Conservation (phyloP, 2,113 vertebrate species). For the Pelvicachromis taeniatus region DNA sequence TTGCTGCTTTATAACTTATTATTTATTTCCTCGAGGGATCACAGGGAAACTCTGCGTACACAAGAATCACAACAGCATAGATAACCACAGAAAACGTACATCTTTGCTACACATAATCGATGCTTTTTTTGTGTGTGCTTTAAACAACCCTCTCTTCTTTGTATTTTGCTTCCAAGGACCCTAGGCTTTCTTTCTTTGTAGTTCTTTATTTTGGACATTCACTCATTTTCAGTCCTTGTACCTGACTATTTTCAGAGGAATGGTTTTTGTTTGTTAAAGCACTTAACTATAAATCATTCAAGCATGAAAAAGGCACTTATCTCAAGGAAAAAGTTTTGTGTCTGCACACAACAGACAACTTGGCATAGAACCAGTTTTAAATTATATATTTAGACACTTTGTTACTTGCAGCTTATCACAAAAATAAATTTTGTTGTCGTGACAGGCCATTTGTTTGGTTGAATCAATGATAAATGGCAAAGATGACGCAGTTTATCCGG, state of each 20-base stretch:
- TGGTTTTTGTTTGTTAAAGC: background rate
- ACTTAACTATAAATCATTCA: background rate
- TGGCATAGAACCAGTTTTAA: background rate
- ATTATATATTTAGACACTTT: background rate
- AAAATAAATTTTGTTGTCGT: background rate
- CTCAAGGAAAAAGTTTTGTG: background rate
- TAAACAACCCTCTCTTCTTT: background rate
- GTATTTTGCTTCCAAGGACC: background rate
- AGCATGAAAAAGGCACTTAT: background rate
- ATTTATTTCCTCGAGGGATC: background rate
- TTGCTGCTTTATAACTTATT: background rate
- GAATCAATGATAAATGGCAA: background rate
- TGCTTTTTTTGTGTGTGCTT: background rate
- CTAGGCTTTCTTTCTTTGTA: background rate
- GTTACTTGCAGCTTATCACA: background rate
- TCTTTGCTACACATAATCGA: background rate
- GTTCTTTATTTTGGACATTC: background rate
- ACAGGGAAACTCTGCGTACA: background rate
- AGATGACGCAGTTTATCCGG: background rate
- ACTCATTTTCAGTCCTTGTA: background rate
- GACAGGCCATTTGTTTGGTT: background rate
- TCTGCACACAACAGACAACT: background rate
- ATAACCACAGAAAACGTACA: background rate
- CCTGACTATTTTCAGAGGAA: background rate
- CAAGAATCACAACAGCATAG: background rate